Base-by-base conservation (phyloP, 2,888 invertebrate species). In the Nebria salina region DNA sequence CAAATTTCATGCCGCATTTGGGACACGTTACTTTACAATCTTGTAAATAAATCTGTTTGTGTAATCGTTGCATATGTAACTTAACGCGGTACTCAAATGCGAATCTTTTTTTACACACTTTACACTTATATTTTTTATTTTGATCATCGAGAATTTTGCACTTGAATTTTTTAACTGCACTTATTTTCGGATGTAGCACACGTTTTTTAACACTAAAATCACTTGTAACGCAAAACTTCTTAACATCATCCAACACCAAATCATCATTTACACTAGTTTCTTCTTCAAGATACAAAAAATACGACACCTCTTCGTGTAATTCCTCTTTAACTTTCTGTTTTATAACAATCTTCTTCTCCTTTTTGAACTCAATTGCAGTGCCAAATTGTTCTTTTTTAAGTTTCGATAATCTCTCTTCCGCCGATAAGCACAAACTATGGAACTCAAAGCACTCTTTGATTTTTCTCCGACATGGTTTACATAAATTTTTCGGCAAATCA, bases 1-100 rank as follows among this genome's bases (percentile, higher is more conserved):
- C 70, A 20, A 80, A 80, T 64, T 80, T 80, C 80, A 80, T 80
- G 2, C 75, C 80, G 8, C 80, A 80, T 72, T 80, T 80, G 5
- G 70, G 80, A 20, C 80, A 80, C n/a, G n/a, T 11, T 0, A 80
- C 75, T 80, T 80, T 80, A 26, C 80, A 80, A 42, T 75, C 72
- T 11, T 41, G 54, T 34, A 80, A 70, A 75, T 80, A 80, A 15
- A 75, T 75, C 64, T 80, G 80, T 80, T 72, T 80, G 13, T 80
- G 80, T 26, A 80, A 42, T 34, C 80, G 68, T 65, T 80, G 80
- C 80, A 80, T 80, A 26, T 80, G 80, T 15, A 80, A 72, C 42
- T 80, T 80, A 3, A 80, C 80, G 1, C 75, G 68, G 3, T 70
- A 75, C 70, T 80, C 80, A 2, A 54, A 70, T 13, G 25, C 65